phyloP scores from a whole-genome alignment of 1,140 invertebrate genomes.

The Cherax quadricarinatus region DNA sequence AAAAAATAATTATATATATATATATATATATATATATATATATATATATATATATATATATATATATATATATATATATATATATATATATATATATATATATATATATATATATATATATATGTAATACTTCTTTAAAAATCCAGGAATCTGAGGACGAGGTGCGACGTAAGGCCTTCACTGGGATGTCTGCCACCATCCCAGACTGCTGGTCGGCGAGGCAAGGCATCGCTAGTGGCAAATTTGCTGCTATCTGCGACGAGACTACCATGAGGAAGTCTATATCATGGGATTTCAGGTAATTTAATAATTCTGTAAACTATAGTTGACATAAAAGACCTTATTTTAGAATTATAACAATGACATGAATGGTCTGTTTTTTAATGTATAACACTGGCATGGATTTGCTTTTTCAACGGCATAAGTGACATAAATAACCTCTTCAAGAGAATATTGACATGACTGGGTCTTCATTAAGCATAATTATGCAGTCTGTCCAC shows the following conservation, averaged over 20 bases:
- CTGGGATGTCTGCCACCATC: not conserved
- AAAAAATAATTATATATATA: not conserved
- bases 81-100: not conserved
- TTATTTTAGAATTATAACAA: too few relatives aligned
- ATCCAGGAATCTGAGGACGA: slow-evolving; percentile 20
- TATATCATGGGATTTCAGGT: slow-evolving; percentile 52
- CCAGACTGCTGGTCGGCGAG: slow-evolving; percentile 37
- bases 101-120: too few relatives aligned
- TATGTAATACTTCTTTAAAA: not conserved
- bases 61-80: not conserved
- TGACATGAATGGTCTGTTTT: too few relatives aligned
- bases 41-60: not conserved
- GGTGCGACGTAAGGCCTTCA: slow-evolving; percentile 13
- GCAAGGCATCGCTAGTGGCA: not conserved
- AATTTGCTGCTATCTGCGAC: slow-evolving; percentile 38
- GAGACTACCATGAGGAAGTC: slow-evolving; percentile 46
- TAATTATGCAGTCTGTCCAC: too few relatives aligned
- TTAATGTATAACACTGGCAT: too few relatives aligned
- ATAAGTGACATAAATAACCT: too few relatives aligned
- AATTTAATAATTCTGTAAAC: not conserved
- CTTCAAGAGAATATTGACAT: too few relatives aligned
- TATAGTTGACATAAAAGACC: too few relatives aligned
- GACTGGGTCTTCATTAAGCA: too few relatives aligned
- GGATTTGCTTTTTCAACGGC: too few relatives aligned
- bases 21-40: not conserved